Evolutionary conservation across 2,113 vertebrate genomes (phyloP), one percentile per base, ranked within the genome.

Genomic region (Pogona vitticeps): DNA sequence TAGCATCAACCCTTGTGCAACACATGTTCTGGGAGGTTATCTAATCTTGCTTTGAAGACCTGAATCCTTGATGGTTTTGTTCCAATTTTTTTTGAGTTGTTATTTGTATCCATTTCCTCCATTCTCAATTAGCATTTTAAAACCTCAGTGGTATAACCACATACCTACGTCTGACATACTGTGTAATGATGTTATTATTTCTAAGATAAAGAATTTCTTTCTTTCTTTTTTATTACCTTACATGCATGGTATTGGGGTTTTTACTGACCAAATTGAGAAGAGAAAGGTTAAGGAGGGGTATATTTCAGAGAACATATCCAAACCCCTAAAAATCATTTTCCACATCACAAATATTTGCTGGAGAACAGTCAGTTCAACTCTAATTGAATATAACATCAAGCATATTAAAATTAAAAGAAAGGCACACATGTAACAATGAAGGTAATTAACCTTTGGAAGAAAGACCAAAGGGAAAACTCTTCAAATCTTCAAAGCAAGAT

Each of bases 391-490:
- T 77, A 76, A 65, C n/a, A 67, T 28, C 61, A 85, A 36, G 33
- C n/a, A 36, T 13, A 85, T 77, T 77, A 52, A 77, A 77, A 77
- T 56, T 67, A 67, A 46, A 85, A 56, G 73, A 76, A 84, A 77
- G 21, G 36, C 40, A 76, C 38, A 77, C 20, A 36, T 38, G 73
- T 56, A 77, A 68, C 63, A 85, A 85, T 77, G 73, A 67, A 85
- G 63, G 40, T 77, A 77, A 84, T 84, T 84, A 84, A 84, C 72
- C 83, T 84, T 65, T 76, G 73, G 63, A 77, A 85, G n/a, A 77
- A 28, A 52, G 21, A 36, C 46, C 42, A 13, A 59, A 36, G 82
- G 73, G 73, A 85, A 85, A 68, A 76, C 40, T 85, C 61, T 77
- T 77, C 40, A 68, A 36, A 77, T 68, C 83, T 67, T 85, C 61